Evolutionary conservation across 2,888 invertebrate species (phyloP), one percentile per base, ranked within the genome.

Genomic region (Lasioglossum marginatum): DNA sequence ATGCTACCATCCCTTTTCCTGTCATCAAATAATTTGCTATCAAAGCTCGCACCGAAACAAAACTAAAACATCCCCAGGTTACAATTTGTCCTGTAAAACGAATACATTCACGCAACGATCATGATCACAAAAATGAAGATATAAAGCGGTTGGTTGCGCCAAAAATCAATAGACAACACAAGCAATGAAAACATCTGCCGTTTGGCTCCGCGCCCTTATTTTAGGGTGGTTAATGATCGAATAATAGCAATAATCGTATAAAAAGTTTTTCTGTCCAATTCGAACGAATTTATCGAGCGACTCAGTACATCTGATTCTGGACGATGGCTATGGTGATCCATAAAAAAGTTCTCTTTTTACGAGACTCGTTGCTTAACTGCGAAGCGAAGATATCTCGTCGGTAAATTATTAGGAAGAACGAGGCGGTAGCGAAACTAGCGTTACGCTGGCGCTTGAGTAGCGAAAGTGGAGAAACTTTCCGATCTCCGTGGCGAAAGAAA

Each of bases 381-480:
- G 3, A 4, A 14, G 48, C 70, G 40, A 27, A 4, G 40, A n/a
- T 43, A 48, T 27, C 2, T 57, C 43, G 16, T 23, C 16, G 60
- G 31, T 23, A 8, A 72, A 48, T 45, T 72, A 40, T 48, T 37
- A 75, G 19, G 19, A 66, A 60, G 27, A 73, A 14, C 14, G 31
- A 43, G 14, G 27, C 72, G 71, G 19, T 16, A 40, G 16, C 37
- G 37, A 74, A 34, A 57, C 37, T 19, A 34, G 37, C 40, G 23
- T 77, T 48, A 66, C 43, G 72, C 16, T 12, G 43, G 14, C 31
- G 43, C 31, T 23, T 31, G n/a, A 71, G 48, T 12, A 76, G 45
- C 76, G 57, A 79, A 77, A 83, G 74, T 48, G 72, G 73, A 45
- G 77, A 79, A 74, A 77, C 77, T 68, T 70, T 31, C 63, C 40